phyloP scores from a whole-genome alignment of 1,140 invertebrate species.

The Sipha flava region DNA sequence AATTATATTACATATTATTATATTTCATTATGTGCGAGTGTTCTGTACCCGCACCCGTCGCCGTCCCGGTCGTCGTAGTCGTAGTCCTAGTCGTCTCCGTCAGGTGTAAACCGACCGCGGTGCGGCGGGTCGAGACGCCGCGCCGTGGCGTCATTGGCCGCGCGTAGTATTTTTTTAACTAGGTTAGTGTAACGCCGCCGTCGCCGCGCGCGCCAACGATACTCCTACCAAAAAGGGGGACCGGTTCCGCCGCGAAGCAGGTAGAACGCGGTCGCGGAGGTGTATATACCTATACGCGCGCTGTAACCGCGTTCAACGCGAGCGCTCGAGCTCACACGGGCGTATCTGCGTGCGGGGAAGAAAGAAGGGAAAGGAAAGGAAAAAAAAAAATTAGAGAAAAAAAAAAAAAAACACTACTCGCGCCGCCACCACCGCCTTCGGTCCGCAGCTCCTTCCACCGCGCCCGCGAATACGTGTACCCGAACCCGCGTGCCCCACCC shows the following conservation, averaged over 20 bases:
- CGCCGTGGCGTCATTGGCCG: background rate
- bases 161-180: background rate
- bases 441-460: background rate
- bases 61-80: background rate
- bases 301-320: no score
- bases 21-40: no score
- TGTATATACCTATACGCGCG: background rate
- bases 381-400: no score
- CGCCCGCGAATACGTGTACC: background rate
- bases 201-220: background rate
- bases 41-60: background rate
- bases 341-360: background rate
- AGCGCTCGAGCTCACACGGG: no score
- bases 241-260: conserved; percentile 15
- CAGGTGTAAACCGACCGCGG: background rate
- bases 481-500: background rate
- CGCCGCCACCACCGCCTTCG: background rate
- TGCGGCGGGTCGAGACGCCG: background rate
- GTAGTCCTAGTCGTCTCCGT: background rate
- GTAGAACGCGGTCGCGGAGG: background rate
- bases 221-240: conserved; percentile 16
- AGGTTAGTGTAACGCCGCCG: conserved; percentile 28
- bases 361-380: background rate
- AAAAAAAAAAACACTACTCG: no score
- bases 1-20: no score